Evolutionary conservation across 1,140 invertebrate genomes (phyloP).

Genomic region (Venturia canescens): DNA sequence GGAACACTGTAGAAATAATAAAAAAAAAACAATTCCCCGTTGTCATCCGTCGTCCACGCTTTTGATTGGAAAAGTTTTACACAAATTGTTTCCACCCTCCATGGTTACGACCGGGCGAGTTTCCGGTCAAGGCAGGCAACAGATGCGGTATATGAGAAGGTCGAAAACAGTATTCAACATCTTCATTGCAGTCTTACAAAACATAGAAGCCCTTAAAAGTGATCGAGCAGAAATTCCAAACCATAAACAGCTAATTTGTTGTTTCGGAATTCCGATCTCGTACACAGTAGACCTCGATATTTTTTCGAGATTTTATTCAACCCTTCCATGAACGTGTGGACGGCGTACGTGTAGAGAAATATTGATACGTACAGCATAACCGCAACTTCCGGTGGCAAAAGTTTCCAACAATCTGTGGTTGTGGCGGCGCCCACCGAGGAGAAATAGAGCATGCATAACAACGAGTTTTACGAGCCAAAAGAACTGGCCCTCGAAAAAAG

Average conservation of each 20-base stretch:
- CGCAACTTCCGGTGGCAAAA: constrained; percentile 18
- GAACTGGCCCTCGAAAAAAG: neutral
- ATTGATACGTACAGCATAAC: neutral
- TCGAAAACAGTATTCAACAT: neutral
- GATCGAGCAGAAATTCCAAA: neutral
- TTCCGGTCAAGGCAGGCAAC: too few species aligned
- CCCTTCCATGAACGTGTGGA: neutral
- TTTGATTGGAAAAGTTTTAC: too few species aligned
- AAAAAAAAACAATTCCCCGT: too few species aligned
- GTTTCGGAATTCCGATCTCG: constrained; percentile 5
- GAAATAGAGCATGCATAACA: constrained; percentile 3
- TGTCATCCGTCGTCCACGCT: too few species aligned
- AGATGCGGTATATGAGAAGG: too few species aligned
- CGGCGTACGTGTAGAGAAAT: neutral
- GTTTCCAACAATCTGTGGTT: constrained; percentile 16
- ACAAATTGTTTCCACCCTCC: too few species aligned
- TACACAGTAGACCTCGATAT: neutral
- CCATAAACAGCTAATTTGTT: neutral
- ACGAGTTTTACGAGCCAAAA: neutral
- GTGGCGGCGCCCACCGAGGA: neutral
- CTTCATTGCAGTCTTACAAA: neutral
- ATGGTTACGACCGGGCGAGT: too few species aligned
- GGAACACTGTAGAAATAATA: too few species aligned
- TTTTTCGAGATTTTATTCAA: neutral
- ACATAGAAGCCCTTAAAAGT: neutral